Evolutionary conservation across 2,113 vertebrate species (phyloP), one percentile per base, ranked within the genome.

Genomic region (Chunga burmeisteri): DNA sequence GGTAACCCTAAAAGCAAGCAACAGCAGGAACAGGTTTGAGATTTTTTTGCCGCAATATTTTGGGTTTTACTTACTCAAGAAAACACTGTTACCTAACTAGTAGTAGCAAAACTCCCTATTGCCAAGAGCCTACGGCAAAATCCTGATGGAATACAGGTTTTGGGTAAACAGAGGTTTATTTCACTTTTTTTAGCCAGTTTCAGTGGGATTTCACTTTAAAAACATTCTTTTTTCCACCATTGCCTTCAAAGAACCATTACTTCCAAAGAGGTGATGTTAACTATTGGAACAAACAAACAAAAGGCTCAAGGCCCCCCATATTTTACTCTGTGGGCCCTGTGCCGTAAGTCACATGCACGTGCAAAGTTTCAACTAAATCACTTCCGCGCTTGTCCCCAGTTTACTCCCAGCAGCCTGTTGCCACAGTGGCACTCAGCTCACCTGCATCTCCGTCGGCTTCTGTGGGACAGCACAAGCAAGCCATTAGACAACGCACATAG

Each of bases 331-430:
- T 5, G 34, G 20, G 11, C 36, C 16, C 40, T 50, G 25, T 13
- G 40, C 61, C 47, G 22, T 3, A 36, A 61, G 38, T 32, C 29
- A 7, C 26, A 22, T 0, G 0, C n/a, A 47, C 25, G 4, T 5
- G 21, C 29, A 27, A 34, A 32, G 40, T 13, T 30, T 26, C 40
- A 36, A 21, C 34, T 34, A 16, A 56, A 8, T 6, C 19, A 36
- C 23, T 22, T 22, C 17, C 19, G 19, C 1, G 7, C 22, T 20
- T 38, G 30, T 34, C 81, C 62, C 3, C 15, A 26, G 27, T 27
- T 44, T 44, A 16, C 30, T 34, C 40, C 7, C 2, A 7, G 58
- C 18, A 53, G 55, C 27, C 62, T 29, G 8, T 4, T 34, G 62
- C 26, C 40, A 40, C 52, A 49, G 7, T 4, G 5, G 36, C 17